Percentiles rank a stretch among this genome's conserved stretches.
Evolutionary conservation across 2,113 vertebrate genomes (phyloP).

Genomic region (Myocastor coypus): DNA sequence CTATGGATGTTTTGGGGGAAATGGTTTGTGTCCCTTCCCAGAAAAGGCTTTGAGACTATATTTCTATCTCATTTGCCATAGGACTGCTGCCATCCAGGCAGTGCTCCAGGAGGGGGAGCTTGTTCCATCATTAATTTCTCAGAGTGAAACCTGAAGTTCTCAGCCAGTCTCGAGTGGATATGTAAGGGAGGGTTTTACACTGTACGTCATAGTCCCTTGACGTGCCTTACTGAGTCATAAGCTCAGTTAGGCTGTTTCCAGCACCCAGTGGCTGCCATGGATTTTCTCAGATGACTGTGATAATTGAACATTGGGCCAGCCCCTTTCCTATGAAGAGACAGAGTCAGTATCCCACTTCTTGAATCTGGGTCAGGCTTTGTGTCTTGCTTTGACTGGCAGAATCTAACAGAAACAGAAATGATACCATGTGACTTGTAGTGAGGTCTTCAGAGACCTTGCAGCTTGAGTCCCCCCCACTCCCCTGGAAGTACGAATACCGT

Average conservation of each 20-base stretch:
- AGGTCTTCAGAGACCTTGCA: not conserved
- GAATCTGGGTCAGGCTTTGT: not conserved
- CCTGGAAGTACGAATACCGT: not conserved
- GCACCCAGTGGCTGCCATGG: not conserved
- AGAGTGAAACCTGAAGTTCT: not conserved
- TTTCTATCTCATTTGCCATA: not conserved
- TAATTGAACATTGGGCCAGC: not conserved
- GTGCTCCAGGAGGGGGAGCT: not conserved
- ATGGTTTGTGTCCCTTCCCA: not conserved
- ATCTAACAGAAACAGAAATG: not conserved
- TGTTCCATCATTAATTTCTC: not conserved
- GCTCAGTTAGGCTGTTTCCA: not conserved
- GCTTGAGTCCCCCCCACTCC: too few species aligned
- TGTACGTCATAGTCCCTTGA: not conserved
- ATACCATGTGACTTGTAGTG: rapidly evolving
- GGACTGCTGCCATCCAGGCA: not conserved
- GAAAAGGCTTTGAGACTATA: not conserved
- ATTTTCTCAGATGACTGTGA: not conserved
- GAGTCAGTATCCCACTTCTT: not conserved
- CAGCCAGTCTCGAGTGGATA: too few species aligned
- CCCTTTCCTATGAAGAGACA: not conserved
- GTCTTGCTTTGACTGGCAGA: not conserved
- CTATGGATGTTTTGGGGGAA: too few species aligned
- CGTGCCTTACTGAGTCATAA: not conserved
- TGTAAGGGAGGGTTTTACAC: not conserved